phyloP scores from a whole-genome alignment of 2,888 invertebrate species.

The Odontocolon sp. region DNA sequence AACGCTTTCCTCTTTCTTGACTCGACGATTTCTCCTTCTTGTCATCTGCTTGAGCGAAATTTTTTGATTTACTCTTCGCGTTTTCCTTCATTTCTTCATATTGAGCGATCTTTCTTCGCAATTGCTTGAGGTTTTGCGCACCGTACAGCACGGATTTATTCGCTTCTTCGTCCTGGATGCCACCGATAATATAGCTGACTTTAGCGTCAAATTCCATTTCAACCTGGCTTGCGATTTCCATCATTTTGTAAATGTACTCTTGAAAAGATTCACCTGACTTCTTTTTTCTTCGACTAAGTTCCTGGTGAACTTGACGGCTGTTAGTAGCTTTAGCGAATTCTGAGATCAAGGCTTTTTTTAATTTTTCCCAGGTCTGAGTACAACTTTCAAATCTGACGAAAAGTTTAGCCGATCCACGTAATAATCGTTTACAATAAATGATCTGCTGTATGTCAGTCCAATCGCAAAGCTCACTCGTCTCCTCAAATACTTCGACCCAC shows the following conservation, averaged over 20 bases:
- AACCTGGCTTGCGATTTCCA: constrained; percentile 6
- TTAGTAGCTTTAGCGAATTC: constrained; percentile 44
- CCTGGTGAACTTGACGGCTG: constrained; percentile 38
- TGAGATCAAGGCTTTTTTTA: constrained; percentile 38
- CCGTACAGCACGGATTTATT: constrained; percentile 12
- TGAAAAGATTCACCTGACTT: background rate
- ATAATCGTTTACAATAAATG: constrained; percentile 54
- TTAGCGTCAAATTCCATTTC: background rate
- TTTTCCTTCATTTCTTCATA: constrained; percentile 12
- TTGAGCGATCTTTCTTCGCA: background rate
- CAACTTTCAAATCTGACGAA: constrained; percentile 46
- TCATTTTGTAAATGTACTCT: constrained; percentile 7
- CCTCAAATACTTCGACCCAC: constrained; percentile 61
- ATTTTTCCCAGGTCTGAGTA: constrained; percentile 30
- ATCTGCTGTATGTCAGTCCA: constrained; percentile 56
- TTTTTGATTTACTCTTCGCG: background rate
- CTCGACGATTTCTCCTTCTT: background rate
- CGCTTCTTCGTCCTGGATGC: constrained; percentile 9
- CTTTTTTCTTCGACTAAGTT: constrained; percentile 29
- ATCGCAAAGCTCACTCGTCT: constrained; percentile 34
- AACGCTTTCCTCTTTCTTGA: constrained; percentile 26
- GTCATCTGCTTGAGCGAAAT: background rate
- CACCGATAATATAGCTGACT: background rate
- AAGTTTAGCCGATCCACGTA: constrained; percentile 56
- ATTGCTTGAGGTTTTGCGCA: background rate